phyloP scores from a whole-genome alignment of 2,113 vertebrate species.

The Abramis brama region DNA sequence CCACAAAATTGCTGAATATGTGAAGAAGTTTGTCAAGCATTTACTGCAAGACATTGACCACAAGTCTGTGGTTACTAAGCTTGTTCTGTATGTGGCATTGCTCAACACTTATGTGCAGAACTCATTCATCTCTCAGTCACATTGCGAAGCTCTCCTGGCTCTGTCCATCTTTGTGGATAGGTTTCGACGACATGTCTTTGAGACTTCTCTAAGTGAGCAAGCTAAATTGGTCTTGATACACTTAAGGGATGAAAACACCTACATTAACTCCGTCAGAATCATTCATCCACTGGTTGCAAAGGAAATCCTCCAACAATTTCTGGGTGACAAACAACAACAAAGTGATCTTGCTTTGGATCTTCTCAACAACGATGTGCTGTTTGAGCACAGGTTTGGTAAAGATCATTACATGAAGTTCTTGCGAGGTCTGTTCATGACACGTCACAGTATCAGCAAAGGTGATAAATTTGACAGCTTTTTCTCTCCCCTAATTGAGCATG shows the following conservation, averaged over 20 bases:
- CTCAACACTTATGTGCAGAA: slow-evolving; percentile 83
- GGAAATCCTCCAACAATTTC: slow-evolving; percentile 78
- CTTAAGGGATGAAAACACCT: slow-evolving; percentile 74
- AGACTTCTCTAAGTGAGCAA: slow-evolving; percentile 70
- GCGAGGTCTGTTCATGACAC: slow-evolving; percentile 77
- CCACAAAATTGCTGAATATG: slow-evolving; percentile 54
- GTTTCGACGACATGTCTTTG: slow-evolving; percentile 68
- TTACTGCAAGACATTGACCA: slow-evolving; percentile 73
- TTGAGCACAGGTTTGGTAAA: slow-evolving; percentile 80
- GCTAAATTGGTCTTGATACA: slow-evolving; percentile 81
- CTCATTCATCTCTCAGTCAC: slow-evolving; percentile 82
- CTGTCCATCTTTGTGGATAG: slow-evolving; percentile 56
- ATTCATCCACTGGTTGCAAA: slow-evolving; percentile 83
- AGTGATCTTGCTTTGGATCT: slow-evolving; percentile 76
- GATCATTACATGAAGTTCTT: slow-evolving; percentile 75
- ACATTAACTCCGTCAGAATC: slow-evolving; percentile 77
- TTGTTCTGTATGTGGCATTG: slow-evolving; percentile 79
- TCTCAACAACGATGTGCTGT: slow-evolving; percentile 72
- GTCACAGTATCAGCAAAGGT: slow-evolving; percentile 77
- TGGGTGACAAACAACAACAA: slow-evolving; percentile 66
- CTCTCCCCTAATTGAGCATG: slow-evolving; percentile 81
- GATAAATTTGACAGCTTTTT: slow-evolving; percentile 77
- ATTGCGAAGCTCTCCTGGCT: slow-evolving; percentile 79
- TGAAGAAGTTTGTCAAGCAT: slow-evolving; percentile 74
- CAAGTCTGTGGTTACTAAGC: slow-evolving; percentile 64